Evolutionary conservation across 2,888 invertebrate species (phyloP).

Genomic region (Cordilura impudica): DNA sequence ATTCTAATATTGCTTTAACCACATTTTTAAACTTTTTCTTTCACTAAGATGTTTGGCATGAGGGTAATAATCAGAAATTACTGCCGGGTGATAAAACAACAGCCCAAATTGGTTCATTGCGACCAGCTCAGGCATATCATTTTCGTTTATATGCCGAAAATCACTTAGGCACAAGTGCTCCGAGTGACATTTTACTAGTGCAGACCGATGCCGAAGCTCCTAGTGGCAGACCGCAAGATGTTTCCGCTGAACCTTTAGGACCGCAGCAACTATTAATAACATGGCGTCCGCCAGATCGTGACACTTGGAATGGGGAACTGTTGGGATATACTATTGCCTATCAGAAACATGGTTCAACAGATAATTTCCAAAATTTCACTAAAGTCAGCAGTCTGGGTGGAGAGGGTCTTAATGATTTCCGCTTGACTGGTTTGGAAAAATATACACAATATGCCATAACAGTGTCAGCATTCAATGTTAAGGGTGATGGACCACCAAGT

Average conservation of each 20-base stretch:
- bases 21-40: neutral
- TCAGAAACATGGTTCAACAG: constrained; percentile 78
- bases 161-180: constrained; percentile 81
- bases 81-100: constrained; percentile 80
- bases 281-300: constrained; percentile 87
- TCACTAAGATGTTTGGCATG: constrained; percentile 80
- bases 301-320: constrained; percentile 86
- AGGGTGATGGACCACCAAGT: constrained; percentile 88
- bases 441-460: constrained; percentile 89
- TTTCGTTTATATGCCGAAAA: constrained; percentile 82
- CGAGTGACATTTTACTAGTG: constrained; percentile 80
- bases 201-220: constrained; percentile 83
- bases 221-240: constrained; percentile 84
- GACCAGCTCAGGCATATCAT: constrained; percentile 81
- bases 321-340: constrained; percentile 84
- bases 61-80: constrained; percentile 80
- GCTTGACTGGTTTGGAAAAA: constrained; percentile 83
- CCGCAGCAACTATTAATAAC: constrained; percentile 85
- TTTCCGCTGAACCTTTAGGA: constrained; percentile 83
- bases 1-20: no score
- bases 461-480: constrained; percentile 88
- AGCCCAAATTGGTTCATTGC: constrained; percentile 79
- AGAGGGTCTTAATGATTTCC: constrained; percentile 80
- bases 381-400: constrained; percentile 78
- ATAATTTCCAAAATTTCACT: constrained; percentile 72